Evolutionary conservation across 2,797 vertebrate genomes (phyloP).

Genomic region (Mormyrops attenuatus): DNA sequence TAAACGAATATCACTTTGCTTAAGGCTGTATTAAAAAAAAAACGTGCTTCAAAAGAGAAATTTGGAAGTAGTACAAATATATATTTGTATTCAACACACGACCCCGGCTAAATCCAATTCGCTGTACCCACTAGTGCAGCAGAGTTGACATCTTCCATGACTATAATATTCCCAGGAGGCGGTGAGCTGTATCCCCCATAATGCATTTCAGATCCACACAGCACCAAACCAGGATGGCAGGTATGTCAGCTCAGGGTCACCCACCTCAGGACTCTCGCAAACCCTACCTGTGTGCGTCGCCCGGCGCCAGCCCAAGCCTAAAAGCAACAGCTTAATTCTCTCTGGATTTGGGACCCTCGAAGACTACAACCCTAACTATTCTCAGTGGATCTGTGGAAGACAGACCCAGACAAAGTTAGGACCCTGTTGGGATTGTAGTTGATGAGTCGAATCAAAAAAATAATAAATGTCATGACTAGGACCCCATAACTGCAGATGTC

Average conservation of each 20-base stretch:
- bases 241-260: neutral
- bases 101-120: conserved; percentile 7
- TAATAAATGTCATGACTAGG: neutral
- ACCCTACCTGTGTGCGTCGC: neutral
- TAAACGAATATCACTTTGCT: neutral
- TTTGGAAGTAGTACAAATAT: neutral
- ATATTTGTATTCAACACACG: conserved; percentile 3
- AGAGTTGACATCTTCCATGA: conserved; percentile 11
- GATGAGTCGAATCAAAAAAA: neutral
- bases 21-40: neutral
- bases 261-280: neutral
- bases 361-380: neutral
- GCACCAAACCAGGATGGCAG: neutral
- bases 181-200: conserved; percentile 7
- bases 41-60: neutral
- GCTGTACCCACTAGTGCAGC: neutral
- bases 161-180: neutral
- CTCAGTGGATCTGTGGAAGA: neutral
- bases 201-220: conserved; percentile 7
- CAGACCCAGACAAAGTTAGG: neutral
- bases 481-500: neutral
- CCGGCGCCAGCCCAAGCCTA: neutral
- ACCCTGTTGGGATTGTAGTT: neutral
- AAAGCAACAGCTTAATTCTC: neutral
- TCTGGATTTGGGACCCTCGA: neutral